phyloP scores from a whole-genome alignment of 2,113 vertebrate genomes.

The Cygnus buccinator region DNA sequence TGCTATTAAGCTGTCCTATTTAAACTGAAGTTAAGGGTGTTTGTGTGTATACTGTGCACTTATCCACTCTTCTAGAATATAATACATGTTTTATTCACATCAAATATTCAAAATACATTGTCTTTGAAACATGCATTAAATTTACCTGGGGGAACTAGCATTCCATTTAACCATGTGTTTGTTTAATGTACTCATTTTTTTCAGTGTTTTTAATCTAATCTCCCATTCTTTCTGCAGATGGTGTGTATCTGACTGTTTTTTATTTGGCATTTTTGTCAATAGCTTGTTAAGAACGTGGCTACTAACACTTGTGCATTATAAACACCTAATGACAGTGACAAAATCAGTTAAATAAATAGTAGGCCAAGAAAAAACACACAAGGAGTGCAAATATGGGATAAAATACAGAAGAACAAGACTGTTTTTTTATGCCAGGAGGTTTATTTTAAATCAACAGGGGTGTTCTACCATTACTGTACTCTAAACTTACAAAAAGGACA shows the following conservation, averaged over 20 bases:
- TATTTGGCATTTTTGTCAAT: neutral
- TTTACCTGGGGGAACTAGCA: neutral
- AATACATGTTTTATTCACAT: neutral
- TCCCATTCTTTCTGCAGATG: neutral
- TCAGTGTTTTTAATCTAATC: neutral
- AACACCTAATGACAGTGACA: constrained; percentile 53
- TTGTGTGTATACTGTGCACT: neutral
- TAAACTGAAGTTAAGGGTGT: neutral
- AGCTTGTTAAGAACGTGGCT: constrained; percentile 35
- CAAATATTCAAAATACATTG: neutral
- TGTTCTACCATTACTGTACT: neutral
- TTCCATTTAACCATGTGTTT: neutral
- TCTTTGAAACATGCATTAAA: neutral
- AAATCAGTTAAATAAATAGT: constrained; percentile 16
- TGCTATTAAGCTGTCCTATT: neutral
- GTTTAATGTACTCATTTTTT: neutral
- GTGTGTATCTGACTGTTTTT: neutral
- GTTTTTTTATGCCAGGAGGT: neutral
- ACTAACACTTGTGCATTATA: constrained; percentile 17
- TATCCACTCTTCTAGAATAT: neutral
- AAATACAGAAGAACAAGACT: neutral
- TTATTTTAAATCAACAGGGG: neutral
- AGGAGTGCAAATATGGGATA: neutral
- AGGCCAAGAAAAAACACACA: neutral
- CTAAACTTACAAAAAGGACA: neutral